A percentile compares a stretch with the other conserved stretches of the same genome.
phyloP scores from a whole-genome alignment of 2,797 vertebrate genomes.

The Tadarida brasiliensis region DNA sequence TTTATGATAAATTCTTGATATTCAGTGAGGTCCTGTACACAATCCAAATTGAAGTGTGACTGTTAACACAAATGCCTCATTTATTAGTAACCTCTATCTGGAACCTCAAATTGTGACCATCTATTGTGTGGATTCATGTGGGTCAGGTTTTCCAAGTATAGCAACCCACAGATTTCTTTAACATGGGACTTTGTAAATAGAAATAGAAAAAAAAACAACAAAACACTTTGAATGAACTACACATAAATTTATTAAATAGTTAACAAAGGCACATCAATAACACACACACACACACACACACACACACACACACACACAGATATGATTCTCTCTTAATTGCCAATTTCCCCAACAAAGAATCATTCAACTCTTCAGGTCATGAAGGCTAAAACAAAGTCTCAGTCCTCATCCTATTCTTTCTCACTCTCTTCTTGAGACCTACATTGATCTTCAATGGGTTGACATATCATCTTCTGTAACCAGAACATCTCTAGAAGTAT shows the following conservation, averaged over 20 bases:
- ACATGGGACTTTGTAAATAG: not conserved
- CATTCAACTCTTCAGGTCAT: constrained; percentile 10
- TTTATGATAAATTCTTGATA: constrained; percentile 8
- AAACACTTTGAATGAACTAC: constrained; percentile 50
- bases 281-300: not conserved
- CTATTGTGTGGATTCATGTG: not conserved
- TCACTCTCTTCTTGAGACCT: not conserved
- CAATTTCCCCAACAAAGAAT: constrained; percentile 55
- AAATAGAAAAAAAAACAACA: constrained; percentile 36
- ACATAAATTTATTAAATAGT: constrained; percentile 70
- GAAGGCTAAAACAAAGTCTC: constrained; percentile 41
- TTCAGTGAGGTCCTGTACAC: not conserved
- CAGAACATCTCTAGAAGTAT: not conserved
- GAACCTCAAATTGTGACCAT: not conserved
- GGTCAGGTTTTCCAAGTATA: not conserved
- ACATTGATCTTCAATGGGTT: not conserved
- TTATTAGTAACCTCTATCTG: not conserved
- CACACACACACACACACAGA: not conserved
- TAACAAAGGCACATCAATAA: constrained; percentile 68
- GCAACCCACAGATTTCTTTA: constrained; percentile 21
- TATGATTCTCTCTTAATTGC: constrained; percentile 32
- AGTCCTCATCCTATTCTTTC: not conserved
- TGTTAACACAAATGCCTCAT: not conserved
- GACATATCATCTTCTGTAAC: not conserved
- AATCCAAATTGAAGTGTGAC: not conserved